Evolutionary conservation across 2,797 vertebrate species (phyloP).

Genomic region (Orestias chungarensis): DNA sequence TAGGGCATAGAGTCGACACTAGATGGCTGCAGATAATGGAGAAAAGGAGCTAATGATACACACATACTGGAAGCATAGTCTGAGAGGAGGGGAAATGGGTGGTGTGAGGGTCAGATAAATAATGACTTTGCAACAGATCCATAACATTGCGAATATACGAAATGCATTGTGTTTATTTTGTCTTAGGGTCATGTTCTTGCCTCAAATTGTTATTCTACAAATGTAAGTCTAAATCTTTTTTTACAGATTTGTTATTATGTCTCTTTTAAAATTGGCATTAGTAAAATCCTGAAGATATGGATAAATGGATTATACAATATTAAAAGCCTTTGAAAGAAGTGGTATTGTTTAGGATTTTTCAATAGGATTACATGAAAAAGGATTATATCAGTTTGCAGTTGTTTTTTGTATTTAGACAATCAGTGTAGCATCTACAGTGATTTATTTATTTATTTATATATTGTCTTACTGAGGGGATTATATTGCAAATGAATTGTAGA

Average conservation of each 20-base stretch:
- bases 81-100: slow-evolving; percentile 25
- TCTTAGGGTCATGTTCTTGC: not conserved
- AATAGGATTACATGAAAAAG: not conserved
- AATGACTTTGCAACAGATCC: not conserved
- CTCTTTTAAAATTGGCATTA: not conserved
- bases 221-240: not conserved
- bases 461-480: slow-evolving; percentile 80
- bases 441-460: too few relatives aligned
- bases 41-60: slow-evolving; percentile 80
- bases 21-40: slow-evolving; percentile 89
- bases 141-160: not conserved
- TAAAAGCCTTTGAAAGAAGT: not conserved
- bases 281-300: not conserved
- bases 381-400: not conserved
- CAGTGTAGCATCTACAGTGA: slow-evolving; percentile 11
- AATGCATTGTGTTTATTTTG: not conserved
- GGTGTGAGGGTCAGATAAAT: slow-evolving; percentile 19
- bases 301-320: not conserved
- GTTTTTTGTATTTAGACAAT: not conserved
- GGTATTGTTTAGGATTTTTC: too few relatives aligned
- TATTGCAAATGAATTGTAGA: slow-evolving; percentile 83
- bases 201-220: not conserved
- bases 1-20: slow-evolving; percentile 84
- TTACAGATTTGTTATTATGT: not conserved
- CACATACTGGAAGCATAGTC: slow-evolving; percentile 58